Evolutionary conservation across 2,797 vertebrate genomes (phyloP).

Genomic region (Cygnus olor): DNA sequence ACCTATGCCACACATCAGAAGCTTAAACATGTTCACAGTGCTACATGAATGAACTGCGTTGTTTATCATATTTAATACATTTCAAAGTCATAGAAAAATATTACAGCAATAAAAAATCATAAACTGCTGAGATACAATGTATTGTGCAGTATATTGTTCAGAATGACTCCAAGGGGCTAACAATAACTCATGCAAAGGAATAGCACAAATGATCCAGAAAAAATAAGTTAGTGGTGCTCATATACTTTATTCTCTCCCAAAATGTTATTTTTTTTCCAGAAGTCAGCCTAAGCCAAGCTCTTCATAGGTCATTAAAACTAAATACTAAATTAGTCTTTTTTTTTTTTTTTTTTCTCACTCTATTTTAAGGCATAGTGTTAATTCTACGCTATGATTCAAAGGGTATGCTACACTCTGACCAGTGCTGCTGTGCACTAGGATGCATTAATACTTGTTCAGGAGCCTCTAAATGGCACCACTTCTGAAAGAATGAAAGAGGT

Average conservation of each 20-base stretch:
- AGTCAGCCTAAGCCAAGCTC: neutral
- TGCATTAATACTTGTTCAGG: neutral
- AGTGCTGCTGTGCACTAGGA: neutral
- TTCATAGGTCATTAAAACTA: neutral
- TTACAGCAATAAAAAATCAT: constrained; percentile 27
- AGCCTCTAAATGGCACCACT: neutral
- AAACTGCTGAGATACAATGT: constrained; percentile 4
- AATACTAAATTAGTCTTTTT: neutral
- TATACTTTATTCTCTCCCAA: neutral
- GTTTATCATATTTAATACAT: constrained; percentile 35
- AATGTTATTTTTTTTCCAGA: neutral
- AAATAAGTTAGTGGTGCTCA: neutral
- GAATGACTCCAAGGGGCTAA: neutral
- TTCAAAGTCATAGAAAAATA: constrained; percentile 43
- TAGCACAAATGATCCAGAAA: constrained; percentile 32
- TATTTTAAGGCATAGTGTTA: neutral
- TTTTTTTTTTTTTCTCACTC: neutral
- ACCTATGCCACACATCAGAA: neutral
- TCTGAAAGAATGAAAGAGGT: neutral
- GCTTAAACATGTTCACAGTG: neutral
- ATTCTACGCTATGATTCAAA: neutral
- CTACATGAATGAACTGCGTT: neutral
- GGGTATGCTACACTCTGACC: neutral
- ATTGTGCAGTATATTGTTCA: neutral
- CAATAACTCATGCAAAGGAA: neutral